Evolutionary conservation across 2,797 vertebrate species (phyloP).

Genomic region (Amazonetta brasiliensis): DNA sequence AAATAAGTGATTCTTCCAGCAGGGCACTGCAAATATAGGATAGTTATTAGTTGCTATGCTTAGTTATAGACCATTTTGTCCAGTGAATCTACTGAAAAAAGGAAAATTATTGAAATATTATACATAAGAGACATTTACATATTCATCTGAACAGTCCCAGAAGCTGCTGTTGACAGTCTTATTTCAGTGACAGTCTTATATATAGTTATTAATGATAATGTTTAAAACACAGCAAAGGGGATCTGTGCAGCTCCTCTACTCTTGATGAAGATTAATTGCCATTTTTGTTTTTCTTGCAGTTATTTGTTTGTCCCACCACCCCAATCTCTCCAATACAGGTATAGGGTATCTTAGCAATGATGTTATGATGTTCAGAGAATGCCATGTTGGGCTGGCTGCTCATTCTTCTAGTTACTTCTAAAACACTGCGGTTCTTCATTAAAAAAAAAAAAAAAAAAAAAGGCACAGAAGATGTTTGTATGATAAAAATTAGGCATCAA

Average conservation of each 20-base stretch:
- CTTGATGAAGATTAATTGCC: not conserved
- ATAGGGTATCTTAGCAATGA: not conserved
- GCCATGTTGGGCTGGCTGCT: not conserved
- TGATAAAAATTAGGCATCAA: not conserved
- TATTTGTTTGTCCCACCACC: not conserved
- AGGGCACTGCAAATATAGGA: not conserved
- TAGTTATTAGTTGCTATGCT: not conserved
- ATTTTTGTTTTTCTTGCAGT: not conserved
- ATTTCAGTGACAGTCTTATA: too few species aligned
- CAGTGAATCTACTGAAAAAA: not conserved
- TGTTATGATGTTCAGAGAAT: not conserved
- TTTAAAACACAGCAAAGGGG: not conserved
- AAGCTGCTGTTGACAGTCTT: not conserved
- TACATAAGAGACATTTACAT: not conserved
- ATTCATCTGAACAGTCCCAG: not conserved
- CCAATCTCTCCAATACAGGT: not conserved
- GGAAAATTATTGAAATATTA: not conserved
- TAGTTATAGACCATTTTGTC: slow-evolving; percentile 5
- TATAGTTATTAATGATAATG: not conserved
- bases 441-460: not conserved
- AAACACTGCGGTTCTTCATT: not conserved
- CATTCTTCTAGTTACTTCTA: not conserved
- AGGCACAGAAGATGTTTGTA: not conserved
- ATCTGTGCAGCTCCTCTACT: not conserved
- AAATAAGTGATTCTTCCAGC: slow-evolving; percentile 49